Percentiles rank a stretch among this genome's conserved stretches.
phyloP scores from a whole-genome alignment of 2,113 vertebrate genomes.

The Pollimyrus isidori region DNA sequence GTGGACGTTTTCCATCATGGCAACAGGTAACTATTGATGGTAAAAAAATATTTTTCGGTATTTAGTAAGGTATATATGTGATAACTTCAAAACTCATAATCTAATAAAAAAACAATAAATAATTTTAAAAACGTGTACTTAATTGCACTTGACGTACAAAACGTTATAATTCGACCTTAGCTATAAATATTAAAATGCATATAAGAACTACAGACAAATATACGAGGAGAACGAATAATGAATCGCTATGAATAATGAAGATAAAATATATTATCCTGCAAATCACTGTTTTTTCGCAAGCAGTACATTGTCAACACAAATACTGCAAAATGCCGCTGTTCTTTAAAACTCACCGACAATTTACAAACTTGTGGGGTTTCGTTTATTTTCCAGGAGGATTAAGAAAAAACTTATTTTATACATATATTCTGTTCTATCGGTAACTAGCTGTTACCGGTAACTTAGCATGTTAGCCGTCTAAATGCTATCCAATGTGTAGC shows the following conservation, averaged over 20 bases:
- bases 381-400: not conserved
- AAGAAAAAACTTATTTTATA: not conserved
- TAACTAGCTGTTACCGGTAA: not conserved
- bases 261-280: not conserved
- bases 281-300: not conserved
- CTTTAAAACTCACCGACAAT: not conserved
- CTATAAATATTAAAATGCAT: not conserved
- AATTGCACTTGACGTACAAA: not conserved
- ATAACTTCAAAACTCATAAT: not conserved
- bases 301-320: not conserved
- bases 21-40: too few species aligned
- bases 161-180: not conserved
- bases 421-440: not conserved
- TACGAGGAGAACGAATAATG: not conserved
- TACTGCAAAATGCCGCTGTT: not conserved
- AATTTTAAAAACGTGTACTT: not conserved
- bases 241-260: not conserved
- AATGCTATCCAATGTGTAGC: not conserved
- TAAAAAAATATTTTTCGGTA: not conserved
- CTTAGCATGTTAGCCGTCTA: not conserved
- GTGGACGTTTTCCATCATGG: constrained; percentile 81
- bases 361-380: not conserved
- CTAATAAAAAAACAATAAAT: not conserved
- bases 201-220: not conserved
- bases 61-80: not conserved